Conservation (phyloP, 2,888 invertebrate species). For the Rhingia rostrata region DNA sequence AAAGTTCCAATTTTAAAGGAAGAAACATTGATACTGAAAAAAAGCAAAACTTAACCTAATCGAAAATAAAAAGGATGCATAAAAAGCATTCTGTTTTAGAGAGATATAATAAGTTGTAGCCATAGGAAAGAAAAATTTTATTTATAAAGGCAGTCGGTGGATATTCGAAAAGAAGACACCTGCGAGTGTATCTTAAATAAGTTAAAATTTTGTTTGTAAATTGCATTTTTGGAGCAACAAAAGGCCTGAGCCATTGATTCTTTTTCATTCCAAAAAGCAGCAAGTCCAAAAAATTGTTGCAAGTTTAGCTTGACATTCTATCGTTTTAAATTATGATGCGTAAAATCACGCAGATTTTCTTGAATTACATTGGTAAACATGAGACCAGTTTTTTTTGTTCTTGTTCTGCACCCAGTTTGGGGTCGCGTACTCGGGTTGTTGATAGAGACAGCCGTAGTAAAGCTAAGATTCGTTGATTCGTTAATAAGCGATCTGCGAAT, state of each 20-base stretch:
- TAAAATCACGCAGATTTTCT: no score
- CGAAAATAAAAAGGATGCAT: conserved; percentile 64
- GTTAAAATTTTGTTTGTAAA: not conserved
- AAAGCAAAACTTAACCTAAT: conserved; percentile 55
- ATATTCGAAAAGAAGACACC: conserved; percentile 16
- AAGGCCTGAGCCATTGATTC: not conserved
- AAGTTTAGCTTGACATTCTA: no score
- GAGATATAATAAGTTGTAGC: conserved; percentile 56
- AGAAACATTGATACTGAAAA: conserved; percentile 20
- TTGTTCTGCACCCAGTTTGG: no score
- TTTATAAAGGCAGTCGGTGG: not conserved
- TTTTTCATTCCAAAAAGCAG: not conserved
- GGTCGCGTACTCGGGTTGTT: no score
- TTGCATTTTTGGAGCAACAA: not conserved
- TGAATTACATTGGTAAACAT: no score
- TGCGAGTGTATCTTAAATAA: conserved; percentile 9
- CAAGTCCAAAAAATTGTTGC: no score
- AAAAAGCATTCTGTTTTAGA: conserved; percentile 53
- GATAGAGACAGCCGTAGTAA: no score
- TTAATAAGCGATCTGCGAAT: no score
- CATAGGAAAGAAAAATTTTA: conserved; percentile 14
- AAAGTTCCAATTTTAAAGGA: conserved; percentile 49
- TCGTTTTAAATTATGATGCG: no score
- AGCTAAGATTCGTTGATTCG: no score
- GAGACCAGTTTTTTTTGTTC: no score